Conservation (phyloP, 2,797 vertebrate species). For the Sebastes melanostomus region DNA sequence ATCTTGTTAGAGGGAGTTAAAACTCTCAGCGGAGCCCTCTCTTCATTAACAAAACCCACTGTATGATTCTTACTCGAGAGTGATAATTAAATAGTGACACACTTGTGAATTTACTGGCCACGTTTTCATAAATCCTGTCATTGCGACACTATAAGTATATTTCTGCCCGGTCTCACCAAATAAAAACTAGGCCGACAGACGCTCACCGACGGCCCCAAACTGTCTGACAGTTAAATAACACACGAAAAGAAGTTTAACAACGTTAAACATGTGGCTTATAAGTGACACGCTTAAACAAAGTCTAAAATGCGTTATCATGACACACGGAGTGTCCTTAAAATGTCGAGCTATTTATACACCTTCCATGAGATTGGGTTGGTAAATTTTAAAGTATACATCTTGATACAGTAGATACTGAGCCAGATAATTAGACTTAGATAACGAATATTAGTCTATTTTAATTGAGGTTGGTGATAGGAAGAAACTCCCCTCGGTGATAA, state of each 20-base stretch:
- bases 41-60: conserved; percentile 18
- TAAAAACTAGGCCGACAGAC: too few relatives aligned
- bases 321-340: not conserved
- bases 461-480: conserved; percentile 22
- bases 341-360: not conserved
- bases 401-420: not conserved
- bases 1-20: conserved; percentile 10
- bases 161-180: not conserved
- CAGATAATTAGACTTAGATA: not conserved
- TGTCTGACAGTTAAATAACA: not conserved
- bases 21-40: conserved; percentile 6
- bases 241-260: too few relatives aligned
- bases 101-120: not conserved
- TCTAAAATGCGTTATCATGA: not conserved
- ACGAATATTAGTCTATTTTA: not conserved
- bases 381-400: not conserved
- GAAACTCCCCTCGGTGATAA: conserved; percentile 24
- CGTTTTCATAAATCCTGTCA: not conserved
- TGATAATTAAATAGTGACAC: conserved; percentile 4
- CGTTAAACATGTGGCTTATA: not conserved
- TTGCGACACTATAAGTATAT: not conserved
- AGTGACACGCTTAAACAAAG: not conserved
- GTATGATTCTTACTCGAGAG: not conserved
- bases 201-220: too few relatives aligned
- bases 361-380: too few relatives aligned